phyloP scores from a whole-genome alignment of 2,797 vertebrate genomes.

The Sebastes diaconus region DNA sequence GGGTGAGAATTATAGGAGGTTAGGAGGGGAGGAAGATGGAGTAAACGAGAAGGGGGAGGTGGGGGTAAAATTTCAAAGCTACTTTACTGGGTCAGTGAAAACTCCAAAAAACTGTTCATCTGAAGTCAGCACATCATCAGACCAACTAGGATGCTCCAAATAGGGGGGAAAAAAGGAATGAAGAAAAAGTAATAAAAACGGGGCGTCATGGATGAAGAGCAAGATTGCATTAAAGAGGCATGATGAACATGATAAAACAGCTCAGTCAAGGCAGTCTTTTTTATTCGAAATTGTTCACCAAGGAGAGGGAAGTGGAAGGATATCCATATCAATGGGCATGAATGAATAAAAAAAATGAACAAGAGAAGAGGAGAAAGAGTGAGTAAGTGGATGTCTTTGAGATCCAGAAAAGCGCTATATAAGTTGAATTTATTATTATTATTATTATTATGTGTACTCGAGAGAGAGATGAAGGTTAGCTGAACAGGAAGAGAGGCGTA shows the following conservation, averaged over 20 bases:
- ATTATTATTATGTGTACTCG: neutral
- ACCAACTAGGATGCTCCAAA: slow-evolving; percentile 44
- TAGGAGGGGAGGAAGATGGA: slow-evolving; percentile 45
- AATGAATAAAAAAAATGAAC: slow-evolving; percentile 15
- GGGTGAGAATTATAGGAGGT: slow-evolving; percentile 66
- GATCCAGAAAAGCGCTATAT: too few species aligned
- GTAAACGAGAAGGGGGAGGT: slow-evolving; percentile 31
- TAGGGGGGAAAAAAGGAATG: neutral
- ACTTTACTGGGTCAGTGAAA: slow-evolving; percentile 71
- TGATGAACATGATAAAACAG: slow-evolving; percentile 33
- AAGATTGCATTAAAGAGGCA: slow-evolving; percentile 48
- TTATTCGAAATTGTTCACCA: slow-evolving; percentile 40
- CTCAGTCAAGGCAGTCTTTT: slow-evolving; percentile 29
- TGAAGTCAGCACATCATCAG: slow-evolving; percentile 59
- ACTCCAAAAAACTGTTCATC: slow-evolving; percentile 53
- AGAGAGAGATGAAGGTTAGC: neutral
- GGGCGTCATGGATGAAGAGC: slow-evolving; percentile 23
- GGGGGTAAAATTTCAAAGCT: slow-evolving; percentile 63
- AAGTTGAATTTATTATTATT: too few species aligned
- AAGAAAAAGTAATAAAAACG: slow-evolving; percentile 33
- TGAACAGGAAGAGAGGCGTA: slow-evolving; percentile 9
- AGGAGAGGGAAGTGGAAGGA: neutral
- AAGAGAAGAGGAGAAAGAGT: slow-evolving; percentile 5
- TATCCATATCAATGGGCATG: slow-evolving; percentile 43
- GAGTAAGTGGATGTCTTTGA: neutral